Evolutionary conservation across 2,113 vertebrate species (phyloP).

Genomic region (Rallus limicola): DNA sequence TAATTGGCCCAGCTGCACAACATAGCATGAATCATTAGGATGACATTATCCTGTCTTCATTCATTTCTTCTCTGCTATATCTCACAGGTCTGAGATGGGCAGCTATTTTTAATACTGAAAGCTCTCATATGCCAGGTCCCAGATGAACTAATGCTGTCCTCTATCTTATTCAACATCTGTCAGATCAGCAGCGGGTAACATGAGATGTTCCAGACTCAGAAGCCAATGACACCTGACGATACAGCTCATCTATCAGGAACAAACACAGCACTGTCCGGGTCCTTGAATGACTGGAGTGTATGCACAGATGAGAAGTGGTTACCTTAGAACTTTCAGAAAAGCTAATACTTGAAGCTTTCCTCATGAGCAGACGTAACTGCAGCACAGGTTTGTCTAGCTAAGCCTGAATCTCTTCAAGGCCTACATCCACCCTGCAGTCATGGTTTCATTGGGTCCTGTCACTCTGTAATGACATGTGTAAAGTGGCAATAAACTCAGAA

Average conservation of each 20-base stretch:
- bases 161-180: background rate
- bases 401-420: background rate
- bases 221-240: background rate
- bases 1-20: conserved; percentile 11
- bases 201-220: background rate
- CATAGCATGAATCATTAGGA: background rate
- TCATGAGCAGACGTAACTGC: background rate
- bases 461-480: background rate
- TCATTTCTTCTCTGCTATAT: background rate
- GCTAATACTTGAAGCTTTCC: background rate
- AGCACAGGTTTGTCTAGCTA: background rate
- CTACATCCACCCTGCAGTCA: background rate
- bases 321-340: background rate
- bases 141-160: background rate
- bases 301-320: background rate
- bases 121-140: conserved; percentile 10
- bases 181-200: background rate
- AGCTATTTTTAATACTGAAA: conserved; percentile 35
- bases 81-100: background rate
- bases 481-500: conserved; percentile 14
- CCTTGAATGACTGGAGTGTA: background rate
- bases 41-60: conserved; percentile 19
- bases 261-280: background rate
- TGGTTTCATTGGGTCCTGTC: background rate
- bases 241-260: background rate